Evolutionary conservation across 2,113 vertebrate genomes (phyloP).

Genomic region (Neodontobutis hainanensis): DNA sequence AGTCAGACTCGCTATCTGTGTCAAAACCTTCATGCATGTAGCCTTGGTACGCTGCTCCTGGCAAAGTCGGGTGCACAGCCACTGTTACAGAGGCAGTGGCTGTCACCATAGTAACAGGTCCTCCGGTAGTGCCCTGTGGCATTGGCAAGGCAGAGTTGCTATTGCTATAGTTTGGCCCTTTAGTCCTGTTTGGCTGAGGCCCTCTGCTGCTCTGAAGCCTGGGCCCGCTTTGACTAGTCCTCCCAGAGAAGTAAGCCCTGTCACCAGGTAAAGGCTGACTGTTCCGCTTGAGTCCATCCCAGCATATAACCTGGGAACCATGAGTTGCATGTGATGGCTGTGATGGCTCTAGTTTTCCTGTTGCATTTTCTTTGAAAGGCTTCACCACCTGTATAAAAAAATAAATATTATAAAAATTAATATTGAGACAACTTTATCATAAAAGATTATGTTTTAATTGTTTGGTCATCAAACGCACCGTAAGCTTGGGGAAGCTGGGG

Average conservation of each 20-base stretch:
- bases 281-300: slow-evolving; percentile 70
- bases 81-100: slow-evolving; percentile 94
- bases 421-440: slow-evolving; percentile 1
- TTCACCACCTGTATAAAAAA: slow-evolving; percentile 82
- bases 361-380: slow-evolving; percentile 78
- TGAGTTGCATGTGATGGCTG: slow-evolving; percentile 67
- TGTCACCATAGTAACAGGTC: slow-evolving; percentile 81
- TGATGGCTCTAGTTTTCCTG: slow-evolving; percentile 60
- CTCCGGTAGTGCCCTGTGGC: slow-evolving; percentile 42
- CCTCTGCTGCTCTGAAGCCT: slow-evolving; percentile 67
- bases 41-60: slow-evolving; percentile 84
- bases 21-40: slow-evolving; percentile 86
- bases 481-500: slow-evolving; percentile 84
- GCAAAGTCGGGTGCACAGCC: slow-evolving; percentile 88
- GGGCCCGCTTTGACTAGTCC: slow-evolving; percentile 74
- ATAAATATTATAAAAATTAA: slow-evolving; percentile 18
- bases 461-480: slow-evolving; percentile 66
- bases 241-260: slow-evolving; percentile 70
- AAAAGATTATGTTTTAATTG: neutral
- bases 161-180: slow-evolving; percentile 72
- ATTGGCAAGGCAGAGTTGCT: slow-evolving; percentile 44
- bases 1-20: slow-evolving; percentile 78
- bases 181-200: slow-evolving; percentile 82
- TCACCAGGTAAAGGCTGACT: slow-evolving; percentile 67
- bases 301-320: slow-evolving; percentile 71